Conservation (phyloP, 2,113 vertebrate species). For the Meleagris gallopavo region DNA sequence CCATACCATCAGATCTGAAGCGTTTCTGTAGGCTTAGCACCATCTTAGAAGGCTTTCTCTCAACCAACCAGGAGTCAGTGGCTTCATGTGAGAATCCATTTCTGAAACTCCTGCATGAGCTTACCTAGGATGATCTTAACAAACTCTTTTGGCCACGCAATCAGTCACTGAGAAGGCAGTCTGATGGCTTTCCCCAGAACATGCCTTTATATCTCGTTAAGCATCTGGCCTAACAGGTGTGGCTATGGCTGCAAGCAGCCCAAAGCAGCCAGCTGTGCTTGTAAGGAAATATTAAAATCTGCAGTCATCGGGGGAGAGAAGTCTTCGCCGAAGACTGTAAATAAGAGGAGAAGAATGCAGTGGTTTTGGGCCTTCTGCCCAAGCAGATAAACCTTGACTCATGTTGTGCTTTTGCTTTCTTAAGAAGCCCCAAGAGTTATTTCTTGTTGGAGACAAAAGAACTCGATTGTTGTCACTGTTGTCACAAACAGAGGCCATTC, state of each 20-base stretch:
- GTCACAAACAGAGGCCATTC: rapidly evolving
- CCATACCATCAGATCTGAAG: neutral
- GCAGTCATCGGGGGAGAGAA: neutral
- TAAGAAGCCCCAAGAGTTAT: neutral
- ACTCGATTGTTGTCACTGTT: neutral
- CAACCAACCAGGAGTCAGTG: neutral
- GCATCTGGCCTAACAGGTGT: neutral
- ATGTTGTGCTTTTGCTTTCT: neutral
- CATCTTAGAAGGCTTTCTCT: neutral
- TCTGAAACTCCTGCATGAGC: neutral
- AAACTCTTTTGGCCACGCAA: neutral
- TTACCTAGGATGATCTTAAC: neutral
- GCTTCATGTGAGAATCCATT: neutral
- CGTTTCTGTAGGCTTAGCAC: neutral
- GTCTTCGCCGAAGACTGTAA: rapidly evolving
- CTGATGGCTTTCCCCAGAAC: neutral
- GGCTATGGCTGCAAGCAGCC: neutral
- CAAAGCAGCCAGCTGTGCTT: constrained; percentile 11
- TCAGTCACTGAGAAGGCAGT: neutral
- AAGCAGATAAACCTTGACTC: constrained; percentile 8
- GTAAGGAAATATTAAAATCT: neutral
- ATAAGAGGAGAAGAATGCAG: neutral
- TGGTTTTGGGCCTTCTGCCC: constrained; percentile 13
- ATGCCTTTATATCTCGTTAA: neutral
- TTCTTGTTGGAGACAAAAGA: neutral